Conservation (phyloP, 2,797 vertebrate genomes). For the Acestrorhynchus altus region DNA sequence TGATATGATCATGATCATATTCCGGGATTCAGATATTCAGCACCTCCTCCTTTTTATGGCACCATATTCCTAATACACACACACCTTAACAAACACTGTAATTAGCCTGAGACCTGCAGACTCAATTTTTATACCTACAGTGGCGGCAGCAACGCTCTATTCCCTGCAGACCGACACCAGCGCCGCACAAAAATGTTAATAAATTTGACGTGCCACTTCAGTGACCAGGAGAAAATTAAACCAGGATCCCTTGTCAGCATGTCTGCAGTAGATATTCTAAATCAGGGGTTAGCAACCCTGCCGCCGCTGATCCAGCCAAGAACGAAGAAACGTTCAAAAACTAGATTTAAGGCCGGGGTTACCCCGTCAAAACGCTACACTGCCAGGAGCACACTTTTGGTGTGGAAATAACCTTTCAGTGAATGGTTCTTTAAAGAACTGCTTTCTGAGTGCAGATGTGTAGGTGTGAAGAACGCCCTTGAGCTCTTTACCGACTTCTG, state of each 20-base stretch:
- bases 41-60: background rate
- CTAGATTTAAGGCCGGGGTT: background rate
- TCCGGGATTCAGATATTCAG: background rate
- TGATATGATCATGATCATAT: background rate
- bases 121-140: constrained; percentile 1
- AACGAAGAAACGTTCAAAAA: background rate
- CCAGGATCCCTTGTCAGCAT: background rate
- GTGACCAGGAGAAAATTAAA: constrained; percentile 3
- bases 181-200: constrained; percentile 7
- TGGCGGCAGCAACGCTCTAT: background rate
- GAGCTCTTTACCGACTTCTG: too few relatives aligned
- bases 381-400: too few relatives aligned
- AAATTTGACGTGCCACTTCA: background rate
- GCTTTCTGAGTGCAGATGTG: too few relatives aligned
- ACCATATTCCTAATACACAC: background rate
- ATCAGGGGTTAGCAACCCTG: background rate
- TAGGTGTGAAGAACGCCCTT: too few relatives aligned
- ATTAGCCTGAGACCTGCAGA: background rate
- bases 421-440: background rate
- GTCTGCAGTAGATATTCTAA: background rate
- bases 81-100: background rate
- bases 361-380: too few relatives aligned
- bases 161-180: background rate
- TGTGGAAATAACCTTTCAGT: background rate
- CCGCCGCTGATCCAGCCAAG: background rate